These are phyloP conservation scores for Rhineura floridana DNA, from an alignment of 2,113 vertebrate genomes.

Conservation along the genomic window DNA sequence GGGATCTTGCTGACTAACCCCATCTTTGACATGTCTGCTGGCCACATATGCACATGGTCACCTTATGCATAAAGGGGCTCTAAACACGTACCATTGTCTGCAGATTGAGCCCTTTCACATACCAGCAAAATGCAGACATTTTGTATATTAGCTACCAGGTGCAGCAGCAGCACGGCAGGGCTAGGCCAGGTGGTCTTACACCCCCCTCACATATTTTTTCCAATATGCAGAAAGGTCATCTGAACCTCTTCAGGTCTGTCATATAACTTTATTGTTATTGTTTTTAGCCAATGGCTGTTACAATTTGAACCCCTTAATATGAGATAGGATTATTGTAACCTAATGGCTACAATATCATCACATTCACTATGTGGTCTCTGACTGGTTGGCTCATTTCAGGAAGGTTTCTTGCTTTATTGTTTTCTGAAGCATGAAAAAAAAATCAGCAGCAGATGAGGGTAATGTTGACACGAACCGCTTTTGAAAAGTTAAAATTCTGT, in stretches of 20 bases:
- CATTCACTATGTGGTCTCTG: not conserved
- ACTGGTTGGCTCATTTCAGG: not conserved
- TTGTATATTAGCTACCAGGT: too few relatives aligned
- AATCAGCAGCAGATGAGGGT: not conserved
- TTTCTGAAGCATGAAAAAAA: not conserved
- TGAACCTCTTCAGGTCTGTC: too few relatives aligned
- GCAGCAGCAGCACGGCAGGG: too few relatives aligned
- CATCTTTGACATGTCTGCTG: not conserved
- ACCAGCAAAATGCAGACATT: not conserved
- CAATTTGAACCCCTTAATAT: not conserved
- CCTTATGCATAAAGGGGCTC: not conserved
- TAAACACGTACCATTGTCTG: not conserved
- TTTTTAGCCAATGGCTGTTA: too few relatives aligned
- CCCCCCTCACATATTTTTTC: not conserved
- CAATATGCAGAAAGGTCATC: not conserved
- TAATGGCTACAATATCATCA: not conserved
- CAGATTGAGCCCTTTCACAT: not conserved
- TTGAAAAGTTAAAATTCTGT: not conserved
- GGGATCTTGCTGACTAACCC: too few relatives aligned
- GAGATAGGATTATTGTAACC: not conserved
- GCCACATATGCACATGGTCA: not conserved
- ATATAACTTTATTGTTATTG: too few relatives aligned
- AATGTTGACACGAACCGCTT: not conserved
- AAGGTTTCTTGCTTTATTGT: too few relatives aligned
- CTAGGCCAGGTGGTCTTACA: not conserved